phyloP scores from a whole-genome alignment of 2,113 vertebrate species.

The Dicrurus megarhynchus region DNA sequence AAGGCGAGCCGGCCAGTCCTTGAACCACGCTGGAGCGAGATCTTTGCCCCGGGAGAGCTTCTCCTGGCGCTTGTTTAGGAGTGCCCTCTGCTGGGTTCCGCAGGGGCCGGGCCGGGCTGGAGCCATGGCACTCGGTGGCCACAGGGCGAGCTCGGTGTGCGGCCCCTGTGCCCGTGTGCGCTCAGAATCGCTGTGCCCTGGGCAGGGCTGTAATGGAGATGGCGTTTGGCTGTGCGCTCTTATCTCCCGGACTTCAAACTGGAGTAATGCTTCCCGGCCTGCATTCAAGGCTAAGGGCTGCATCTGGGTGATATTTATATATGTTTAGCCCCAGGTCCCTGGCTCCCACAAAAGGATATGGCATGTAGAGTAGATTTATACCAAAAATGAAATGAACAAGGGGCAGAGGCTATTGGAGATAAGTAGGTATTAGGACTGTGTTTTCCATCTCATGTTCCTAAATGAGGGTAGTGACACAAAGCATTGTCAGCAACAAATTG shows the following conservation, averaged over 20 bases:
- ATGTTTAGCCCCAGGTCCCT: background rate
- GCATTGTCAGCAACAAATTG: background rate
- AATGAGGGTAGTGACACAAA: background rate
- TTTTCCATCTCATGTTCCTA: background rate
- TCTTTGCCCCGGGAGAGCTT: no score
- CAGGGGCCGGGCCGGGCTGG: rapidly evolving
- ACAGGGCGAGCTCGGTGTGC: rapidly evolving
- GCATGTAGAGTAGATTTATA: background rate
- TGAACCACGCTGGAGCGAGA: rapidly evolving
- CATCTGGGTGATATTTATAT: rapidly evolving
- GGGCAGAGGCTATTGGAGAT: background rate
- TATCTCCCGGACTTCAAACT: background rate
- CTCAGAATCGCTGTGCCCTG: background rate
- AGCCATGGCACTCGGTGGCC: background rate
- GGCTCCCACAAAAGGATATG: background rate
- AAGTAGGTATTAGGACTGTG: background rate
- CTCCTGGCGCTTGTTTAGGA: rapidly evolving
- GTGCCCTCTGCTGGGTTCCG: background rate
- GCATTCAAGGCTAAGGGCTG: background rate
- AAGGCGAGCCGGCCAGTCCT: background rate
- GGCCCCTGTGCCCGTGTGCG: background rate
- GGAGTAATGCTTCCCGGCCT: background rate
- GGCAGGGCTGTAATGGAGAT: rapidly evolving
- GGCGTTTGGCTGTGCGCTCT: background rate
- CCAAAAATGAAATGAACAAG: background rate